phyloP scores from a whole-genome alignment of 1,140 invertebrate genomes.

The Aphelinus certus region DNA sequence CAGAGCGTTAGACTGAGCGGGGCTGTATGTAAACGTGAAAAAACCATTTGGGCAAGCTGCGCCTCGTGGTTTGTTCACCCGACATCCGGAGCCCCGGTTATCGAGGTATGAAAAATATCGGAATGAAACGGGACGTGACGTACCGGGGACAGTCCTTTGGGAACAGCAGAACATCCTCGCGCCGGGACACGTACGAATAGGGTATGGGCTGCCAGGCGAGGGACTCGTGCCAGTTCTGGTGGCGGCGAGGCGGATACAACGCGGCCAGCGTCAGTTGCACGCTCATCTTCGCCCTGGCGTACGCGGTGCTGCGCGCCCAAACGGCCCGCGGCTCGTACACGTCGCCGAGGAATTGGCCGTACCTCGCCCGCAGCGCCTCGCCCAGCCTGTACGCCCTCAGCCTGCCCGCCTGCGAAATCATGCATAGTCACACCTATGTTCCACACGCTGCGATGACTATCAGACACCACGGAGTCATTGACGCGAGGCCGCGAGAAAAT shows the following conservation, averaged over 20 bases:
- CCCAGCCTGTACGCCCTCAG: conserved; percentile 60
- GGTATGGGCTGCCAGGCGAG: conserved; percentile 53
- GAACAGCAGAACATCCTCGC: conserved; percentile 39
- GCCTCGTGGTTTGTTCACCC: no score
- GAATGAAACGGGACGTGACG: background rate
- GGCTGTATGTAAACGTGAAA: no score
- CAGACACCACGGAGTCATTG: no score
- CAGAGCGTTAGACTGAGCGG: no score
- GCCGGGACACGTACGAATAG: conserved; percentile 31
- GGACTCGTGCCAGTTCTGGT: conserved; percentile 46
- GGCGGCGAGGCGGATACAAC: conserved; percentile 54
- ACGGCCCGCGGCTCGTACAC: conserved; percentile 63
- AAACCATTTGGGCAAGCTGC: no score
- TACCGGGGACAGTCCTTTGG: conserved; percentile 20
- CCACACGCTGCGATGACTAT: background rate
- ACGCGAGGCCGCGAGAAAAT: no score
- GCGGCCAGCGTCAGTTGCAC: conserved; percentile 66
- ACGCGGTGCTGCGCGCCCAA: conserved; percentile 61
- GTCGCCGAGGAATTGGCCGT: conserved; percentile 59
- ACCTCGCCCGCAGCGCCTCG: conserved; percentile 56
- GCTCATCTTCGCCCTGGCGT: conserved; percentile 69
- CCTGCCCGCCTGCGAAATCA: conserved; percentile 61
- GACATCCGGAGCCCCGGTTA: no score
- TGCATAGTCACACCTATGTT: conserved; percentile 7
- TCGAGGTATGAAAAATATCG: no score